Conservation (phyloP, 2,113 vertebrate genomes). For the Callaeas wilsoni region DNA sequence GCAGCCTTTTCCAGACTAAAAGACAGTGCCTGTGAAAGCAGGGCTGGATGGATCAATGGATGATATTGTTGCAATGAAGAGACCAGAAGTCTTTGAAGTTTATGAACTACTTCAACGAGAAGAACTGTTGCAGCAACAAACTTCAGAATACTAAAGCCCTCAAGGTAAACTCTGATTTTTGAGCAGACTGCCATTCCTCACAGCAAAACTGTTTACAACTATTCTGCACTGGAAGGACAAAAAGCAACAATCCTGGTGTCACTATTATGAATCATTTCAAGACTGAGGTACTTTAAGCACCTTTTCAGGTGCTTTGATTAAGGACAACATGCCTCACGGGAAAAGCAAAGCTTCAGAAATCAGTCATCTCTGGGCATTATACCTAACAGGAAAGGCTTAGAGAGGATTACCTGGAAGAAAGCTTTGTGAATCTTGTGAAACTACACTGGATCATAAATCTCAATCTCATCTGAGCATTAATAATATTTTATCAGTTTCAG, state of each 20-base stretch:
- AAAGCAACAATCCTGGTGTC: not conserved
- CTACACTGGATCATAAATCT: conserved; percentile 32
- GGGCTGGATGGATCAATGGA: not conserved
- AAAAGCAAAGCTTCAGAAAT: conserved; percentile 54
- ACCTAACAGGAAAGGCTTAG: conserved; percentile 58
- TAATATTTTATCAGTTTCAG: conserved; percentile 55
- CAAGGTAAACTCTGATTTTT: conserved; percentile 4
- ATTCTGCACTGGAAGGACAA: not conserved
- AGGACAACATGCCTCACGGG: not conserved
- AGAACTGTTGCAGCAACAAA: not conserved
- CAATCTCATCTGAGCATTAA: not conserved
- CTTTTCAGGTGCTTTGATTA: conserved; percentile 42
- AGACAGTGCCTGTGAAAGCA: not conserved
- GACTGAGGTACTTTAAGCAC: not conserved
- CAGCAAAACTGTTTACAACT: not conserved
- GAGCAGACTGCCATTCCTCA: not conserved
- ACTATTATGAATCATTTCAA: conserved; percentile 1
- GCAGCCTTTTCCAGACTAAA: not conserved
- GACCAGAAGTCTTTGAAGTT: not conserved
- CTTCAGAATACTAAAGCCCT: not conserved
- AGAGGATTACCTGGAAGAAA: conserved; percentile 57
- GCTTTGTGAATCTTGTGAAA: conserved; percentile 40
- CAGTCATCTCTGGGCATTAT: conserved; percentile 52
- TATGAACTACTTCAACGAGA: not conserved
- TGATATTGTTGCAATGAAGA: not conserved